A percentile compares a stretch with the other conserved stretches of the same genome.
Evolutionary conservation across 64 coral and sea anemone genomes (phyloP).

Genomic region (Pocillopora damicornis): DNA sequence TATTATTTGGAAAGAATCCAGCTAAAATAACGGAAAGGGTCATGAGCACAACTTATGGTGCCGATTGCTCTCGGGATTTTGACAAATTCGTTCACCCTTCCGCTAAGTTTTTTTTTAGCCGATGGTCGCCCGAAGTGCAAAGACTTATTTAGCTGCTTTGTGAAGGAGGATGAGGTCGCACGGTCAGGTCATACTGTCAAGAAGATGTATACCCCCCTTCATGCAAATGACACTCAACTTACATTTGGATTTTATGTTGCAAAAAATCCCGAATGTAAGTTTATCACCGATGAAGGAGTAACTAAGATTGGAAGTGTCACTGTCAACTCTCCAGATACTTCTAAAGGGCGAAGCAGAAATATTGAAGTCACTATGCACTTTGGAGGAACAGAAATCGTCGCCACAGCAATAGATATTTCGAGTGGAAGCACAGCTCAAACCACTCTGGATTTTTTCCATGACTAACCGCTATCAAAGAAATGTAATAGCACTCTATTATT

Average conservation of each 20-base stretch:
- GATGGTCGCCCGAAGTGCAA: background rate
- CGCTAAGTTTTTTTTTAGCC: background rate
- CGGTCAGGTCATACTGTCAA: background rate
- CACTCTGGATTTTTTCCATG: background rate
- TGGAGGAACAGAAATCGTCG: background rate
- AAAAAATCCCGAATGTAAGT: background rate
- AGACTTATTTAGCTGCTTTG: background rate
- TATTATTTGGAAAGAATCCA: background rate
- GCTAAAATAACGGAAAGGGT: constrained; percentile 14
- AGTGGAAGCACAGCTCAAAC: background rate
- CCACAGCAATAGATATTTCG: background rate
- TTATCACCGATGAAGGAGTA: background rate
- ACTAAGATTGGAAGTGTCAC: background rate
- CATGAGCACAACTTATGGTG: background rate
- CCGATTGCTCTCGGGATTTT: background rate
- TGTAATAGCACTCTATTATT: too few species aligned
- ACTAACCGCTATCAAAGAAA: background rate
- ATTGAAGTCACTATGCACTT: constrained; percentile 3
- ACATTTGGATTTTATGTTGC: constrained; percentile 14
- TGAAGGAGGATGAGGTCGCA: background rate
- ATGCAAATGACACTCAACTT: background rate
- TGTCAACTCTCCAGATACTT: background rate
- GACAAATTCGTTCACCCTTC: background rate
- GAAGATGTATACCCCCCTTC: background rate
- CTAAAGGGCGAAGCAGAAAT: background rate